Conservation (phyloP, 2,888 invertebrate genomes). For the Tachystola acroxantha region DNA sequence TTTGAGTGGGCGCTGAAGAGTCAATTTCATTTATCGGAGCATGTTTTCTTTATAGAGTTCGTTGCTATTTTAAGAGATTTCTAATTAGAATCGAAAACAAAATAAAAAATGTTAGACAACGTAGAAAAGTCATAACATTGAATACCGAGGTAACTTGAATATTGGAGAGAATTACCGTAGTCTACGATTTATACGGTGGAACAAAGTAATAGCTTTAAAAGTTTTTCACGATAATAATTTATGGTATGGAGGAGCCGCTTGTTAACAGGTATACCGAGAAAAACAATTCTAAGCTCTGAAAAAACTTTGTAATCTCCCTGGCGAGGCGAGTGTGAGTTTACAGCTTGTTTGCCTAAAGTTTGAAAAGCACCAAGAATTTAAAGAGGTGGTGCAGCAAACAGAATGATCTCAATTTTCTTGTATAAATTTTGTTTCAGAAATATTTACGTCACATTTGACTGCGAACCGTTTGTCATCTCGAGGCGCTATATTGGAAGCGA, state of each 20-base stretch:
- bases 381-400: conserved; percentile 20
- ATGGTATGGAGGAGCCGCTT: conserved; percentile 37
- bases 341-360: no score
- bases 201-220: conserved; percentile 45
- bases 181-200: conserved; percentile 35
- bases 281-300: conserved; percentile 41
- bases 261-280: conserved; percentile 47
- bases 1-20: conserved; percentile 32
- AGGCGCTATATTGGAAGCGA: conserved; percentile 52
- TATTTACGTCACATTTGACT: conserved; percentile 42
- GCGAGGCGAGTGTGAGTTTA: conserved; percentile 29
- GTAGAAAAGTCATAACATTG: no score
- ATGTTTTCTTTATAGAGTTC: conserved; percentile 6
- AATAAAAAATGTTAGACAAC: no score
- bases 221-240: conserved; percentile 48
- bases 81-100: no score
- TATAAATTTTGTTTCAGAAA: conserved; percentile 28
- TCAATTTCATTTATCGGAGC: conserved; percentile 23
- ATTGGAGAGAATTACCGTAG: conserved; percentile 23
- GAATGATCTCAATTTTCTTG: conserved; percentile 12
- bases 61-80: not conserved
- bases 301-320: conserved; percentile 41
- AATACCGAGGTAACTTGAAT: conserved; percentile 8
- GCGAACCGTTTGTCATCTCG: conserved; percentile 50
- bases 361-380: no score